These are phyloP conservation scores for Centropus bengalensis DNA, from an alignment of 2,113 vertebrate genomes.

Conservation along the genomic window DNA sequence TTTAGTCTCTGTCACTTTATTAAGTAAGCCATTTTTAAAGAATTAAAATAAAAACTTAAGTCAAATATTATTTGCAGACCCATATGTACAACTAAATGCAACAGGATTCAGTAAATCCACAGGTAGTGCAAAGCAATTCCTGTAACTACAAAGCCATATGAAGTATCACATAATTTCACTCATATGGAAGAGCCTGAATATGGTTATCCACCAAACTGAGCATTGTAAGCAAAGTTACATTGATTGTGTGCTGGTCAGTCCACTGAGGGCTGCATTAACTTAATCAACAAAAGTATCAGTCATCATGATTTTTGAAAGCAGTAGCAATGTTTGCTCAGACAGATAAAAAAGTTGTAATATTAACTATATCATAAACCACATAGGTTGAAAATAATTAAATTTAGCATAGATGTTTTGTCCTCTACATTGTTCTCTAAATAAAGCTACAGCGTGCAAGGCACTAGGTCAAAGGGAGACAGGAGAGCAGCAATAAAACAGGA, in stretches of 20 bases:
- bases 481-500: neutral
- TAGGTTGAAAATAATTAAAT: neutral
- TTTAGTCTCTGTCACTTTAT: neutral
- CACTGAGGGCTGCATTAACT: neutral
- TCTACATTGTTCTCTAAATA: neutral
- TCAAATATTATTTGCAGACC: neutral
- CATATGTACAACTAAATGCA: neutral
- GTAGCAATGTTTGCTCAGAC: neutral
- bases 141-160: neutral
- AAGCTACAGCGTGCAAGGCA: neutral
- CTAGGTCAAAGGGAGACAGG: neutral
- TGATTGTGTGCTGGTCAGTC: neutral
- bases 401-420: neutral
- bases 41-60: neutral
- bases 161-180: neutral
- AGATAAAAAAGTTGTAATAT: neutral
- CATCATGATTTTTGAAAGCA: neutral
- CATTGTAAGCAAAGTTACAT: neutral
- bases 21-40: neutral
- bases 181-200: neutral
- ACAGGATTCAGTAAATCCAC: neutral
- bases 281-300: neutral
- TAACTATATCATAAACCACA: neutral
- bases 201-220: neutral
- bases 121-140: neutral